phyloP scores from a whole-genome alignment of 2,797 vertebrate species.

The Phrynocephalus guinanensis region DNA sequence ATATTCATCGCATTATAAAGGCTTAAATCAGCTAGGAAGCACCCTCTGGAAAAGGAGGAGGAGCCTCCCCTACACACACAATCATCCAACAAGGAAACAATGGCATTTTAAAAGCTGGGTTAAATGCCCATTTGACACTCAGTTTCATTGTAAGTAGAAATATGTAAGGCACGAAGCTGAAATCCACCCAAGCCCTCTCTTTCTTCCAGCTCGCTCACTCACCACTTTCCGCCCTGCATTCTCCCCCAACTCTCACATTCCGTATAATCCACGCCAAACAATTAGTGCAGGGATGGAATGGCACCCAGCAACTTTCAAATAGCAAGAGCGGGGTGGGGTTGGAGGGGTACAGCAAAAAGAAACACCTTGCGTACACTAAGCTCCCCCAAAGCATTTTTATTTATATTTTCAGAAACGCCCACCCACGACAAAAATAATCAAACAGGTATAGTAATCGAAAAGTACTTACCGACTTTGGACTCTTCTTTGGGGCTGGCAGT shows the following conservation, averaged over 20 bases:
- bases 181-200: neutral
- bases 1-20: constrained; percentile 62
- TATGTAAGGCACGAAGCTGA: constrained; percentile 30
- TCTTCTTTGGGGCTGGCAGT: constrained; percentile 97
- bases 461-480: constrained; percentile 97
- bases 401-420: constrained; percentile 13
- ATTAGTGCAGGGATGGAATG: constrained; percentile 60
- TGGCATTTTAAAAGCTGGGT: constrained; percentile 64
- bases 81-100: constrained; percentile 73
- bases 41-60: constrained; percentile 70
- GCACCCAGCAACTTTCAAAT: constrained; percentile 34
- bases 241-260: constrained; percentile 61
- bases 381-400: constrained; percentile 17
- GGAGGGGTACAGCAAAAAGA: constrained; percentile 2
- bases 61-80: constrained; percentile 53
- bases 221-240: constrained; percentile 51
- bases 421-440: constrained; percentile 43
- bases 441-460: constrained; percentile 68
- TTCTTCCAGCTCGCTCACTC: constrained; percentile 46
- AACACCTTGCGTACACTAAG: constrained; percentile 20
- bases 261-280: constrained; percentile 70
- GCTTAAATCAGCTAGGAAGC: constrained; percentile 57
- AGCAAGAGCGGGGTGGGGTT: constrained; percentile 35
- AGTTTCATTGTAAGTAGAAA: constrained; percentile 50
- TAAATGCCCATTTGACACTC: constrained; percentile 66